Evolutionary conservation across 2,888 invertebrate species (phyloP).

Genomic region (Cynaeus angustus): DNA sequence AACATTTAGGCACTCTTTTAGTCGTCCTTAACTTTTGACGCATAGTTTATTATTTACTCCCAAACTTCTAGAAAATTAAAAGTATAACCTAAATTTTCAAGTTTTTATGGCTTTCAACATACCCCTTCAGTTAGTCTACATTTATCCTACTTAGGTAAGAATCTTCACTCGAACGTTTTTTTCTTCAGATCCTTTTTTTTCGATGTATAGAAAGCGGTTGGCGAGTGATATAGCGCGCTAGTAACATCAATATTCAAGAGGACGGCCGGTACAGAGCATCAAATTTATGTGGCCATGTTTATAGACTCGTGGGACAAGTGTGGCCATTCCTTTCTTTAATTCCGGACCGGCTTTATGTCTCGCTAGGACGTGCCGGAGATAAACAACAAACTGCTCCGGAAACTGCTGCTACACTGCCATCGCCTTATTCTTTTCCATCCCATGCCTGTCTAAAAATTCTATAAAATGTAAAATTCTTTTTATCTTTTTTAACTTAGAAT

Average conservation of each 20-base stretch:
- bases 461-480: conserved; percentile 40
- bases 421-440: conserved; percentile 47
- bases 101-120: background rate
- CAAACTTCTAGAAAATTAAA: too few species aligned
- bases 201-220: conserved; percentile 49
- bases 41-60: too few species aligned
- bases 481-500: conserved; percentile 24
- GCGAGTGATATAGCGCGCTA: conserved; percentile 68
- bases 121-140: conserved; percentile 3
- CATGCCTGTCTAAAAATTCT: conserved; percentile 22
- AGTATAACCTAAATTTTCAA: too few species aligned
- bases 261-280: conserved; percentile 69
- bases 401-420: conserved; percentile 49
- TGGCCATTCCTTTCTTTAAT: conserved; percentile 72
- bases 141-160: conserved; percentile 39
- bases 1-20: too few species aligned
- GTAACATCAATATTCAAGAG: conserved; percentile 71
- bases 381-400: conserved; percentile 62
- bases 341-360: conserved; percentile 71
- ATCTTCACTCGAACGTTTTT: conserved; percentile 41
- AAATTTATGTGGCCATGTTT: conserved; percentile 73
- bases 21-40: too few species aligned
- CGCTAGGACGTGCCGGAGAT: conserved; percentile 69
- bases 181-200: conserved; percentile 30
- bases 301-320: conserved; percentile 72